phyloP scores from a whole-genome alignment of 1,140 invertebrate genomes.

The Heliconius eleuchia region DNA sequence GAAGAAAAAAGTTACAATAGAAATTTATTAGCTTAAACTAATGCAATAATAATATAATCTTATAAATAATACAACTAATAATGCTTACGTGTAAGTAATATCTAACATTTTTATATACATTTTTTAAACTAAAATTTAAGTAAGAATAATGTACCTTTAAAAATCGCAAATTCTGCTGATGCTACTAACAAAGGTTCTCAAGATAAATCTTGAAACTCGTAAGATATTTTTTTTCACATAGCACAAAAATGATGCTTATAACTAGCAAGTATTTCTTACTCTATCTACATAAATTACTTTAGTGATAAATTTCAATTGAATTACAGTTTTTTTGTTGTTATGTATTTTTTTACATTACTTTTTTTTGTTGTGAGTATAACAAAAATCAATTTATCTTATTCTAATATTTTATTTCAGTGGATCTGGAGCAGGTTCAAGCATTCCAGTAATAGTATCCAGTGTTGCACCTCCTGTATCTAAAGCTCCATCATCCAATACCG shows the following conservation, averaged over 20 bases:
- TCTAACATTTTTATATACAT: neutral
- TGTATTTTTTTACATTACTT: neutral
- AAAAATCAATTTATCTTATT: neutral
- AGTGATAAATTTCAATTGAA: too few species aligned
- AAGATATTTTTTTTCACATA: neutral
- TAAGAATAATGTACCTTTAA: conserved; percentile 1
- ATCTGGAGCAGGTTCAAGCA: conserved; percentile 14
- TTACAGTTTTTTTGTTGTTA: neutral
- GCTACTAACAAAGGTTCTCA: neutral
- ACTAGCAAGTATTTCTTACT: too few species aligned
- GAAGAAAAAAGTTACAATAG: too few species aligned
- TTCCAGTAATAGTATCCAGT: conserved; percentile 24
- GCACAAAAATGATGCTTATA: too few species aligned
- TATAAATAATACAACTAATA: neutral
- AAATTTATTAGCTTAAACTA: neutral
- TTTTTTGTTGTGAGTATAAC: neutral
- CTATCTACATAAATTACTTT: too few species aligned
- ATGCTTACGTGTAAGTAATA: neutral
- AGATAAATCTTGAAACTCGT: neutral
- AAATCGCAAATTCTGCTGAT: neutral
- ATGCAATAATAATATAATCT: neutral
- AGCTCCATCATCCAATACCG: neutral
- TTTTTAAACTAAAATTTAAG: neutral
- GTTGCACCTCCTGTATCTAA: conserved; percentile 17
- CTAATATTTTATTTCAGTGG: neutral